These are phyloP conservation scores for Gallirallus australis DNA, from an alignment of 2,797 vertebrate genomes.

Conservation along the genomic window DNA sequence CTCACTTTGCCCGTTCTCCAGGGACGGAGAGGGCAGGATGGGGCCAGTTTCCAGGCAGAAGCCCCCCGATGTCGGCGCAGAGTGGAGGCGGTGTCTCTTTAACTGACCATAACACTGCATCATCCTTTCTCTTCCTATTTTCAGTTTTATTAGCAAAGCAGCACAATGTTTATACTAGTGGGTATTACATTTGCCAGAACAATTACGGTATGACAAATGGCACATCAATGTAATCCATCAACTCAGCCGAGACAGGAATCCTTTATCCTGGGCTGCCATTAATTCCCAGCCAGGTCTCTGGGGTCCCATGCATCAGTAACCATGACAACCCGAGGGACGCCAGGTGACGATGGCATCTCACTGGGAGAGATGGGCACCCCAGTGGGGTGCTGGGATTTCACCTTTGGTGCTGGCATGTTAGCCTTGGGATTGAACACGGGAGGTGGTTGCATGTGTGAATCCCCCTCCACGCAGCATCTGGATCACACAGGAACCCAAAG, in stretches of 20 bases:
- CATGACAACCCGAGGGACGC: slow-evolving; percentile 95
- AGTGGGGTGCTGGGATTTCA: slow-evolving; percentile 85
- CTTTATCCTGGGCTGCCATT: slow-evolving; percentile 96
- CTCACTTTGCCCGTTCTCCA: neutral
- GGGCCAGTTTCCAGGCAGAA: neutral
- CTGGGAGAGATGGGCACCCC: slow-evolving; percentile 84
- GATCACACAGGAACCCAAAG: rapidly evolving
- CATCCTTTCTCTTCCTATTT: slow-evolving; percentile 92
- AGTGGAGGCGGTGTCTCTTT: slow-evolving; percentile 84
- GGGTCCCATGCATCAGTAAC: slow-evolving; percentile 95
- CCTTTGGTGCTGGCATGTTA: slow-evolving; percentile 76
- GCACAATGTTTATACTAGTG: slow-evolving; percentile 98
- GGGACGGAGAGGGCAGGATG: neutral
- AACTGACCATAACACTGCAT: slow-evolving; percentile 86
- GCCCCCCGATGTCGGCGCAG: slow-evolving; percentile 18
- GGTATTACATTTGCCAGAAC: slow-evolving; percentile 99
- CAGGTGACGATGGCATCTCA: slow-evolving; percentile 84
- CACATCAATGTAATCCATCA: slow-evolving; percentile 99
- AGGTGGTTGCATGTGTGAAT: rapidly evolving
- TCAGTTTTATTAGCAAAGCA: slow-evolving; percentile 95
- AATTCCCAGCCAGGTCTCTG: slow-evolving; percentile 92
- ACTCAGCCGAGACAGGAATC: slow-evolving; percentile 96
- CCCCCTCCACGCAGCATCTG: rapidly evolving
- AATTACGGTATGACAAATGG: slow-evolving; percentile 99
- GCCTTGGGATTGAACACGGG: rapidly evolving